These are phyloP conservation scores for Paramisgurnus dabryanus DNA, from an alignment of 2,113 vertebrate species.

Conservation along the genomic window DNA sequence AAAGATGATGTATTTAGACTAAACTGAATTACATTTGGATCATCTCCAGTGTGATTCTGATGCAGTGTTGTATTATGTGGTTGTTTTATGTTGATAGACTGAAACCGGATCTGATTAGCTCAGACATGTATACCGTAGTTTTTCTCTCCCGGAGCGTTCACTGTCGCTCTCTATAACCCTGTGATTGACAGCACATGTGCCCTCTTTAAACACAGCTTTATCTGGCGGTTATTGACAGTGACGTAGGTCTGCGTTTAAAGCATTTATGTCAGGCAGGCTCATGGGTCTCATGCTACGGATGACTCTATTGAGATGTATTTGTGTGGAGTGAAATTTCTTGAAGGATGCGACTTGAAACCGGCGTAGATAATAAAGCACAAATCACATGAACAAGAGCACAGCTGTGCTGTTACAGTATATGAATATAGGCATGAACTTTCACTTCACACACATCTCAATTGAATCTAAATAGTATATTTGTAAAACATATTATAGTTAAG, in stretches of 20 bases:
- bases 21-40: constrained; percentile 11
- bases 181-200: background rate
- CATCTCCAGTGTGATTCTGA: background rate
- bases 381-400: too few species aligned
- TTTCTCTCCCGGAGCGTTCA: background rate
- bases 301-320: background rate
- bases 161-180: background rate
- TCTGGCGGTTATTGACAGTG: background rate
- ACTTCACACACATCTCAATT: too few species aligned
- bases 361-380: background rate
- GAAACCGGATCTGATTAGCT: background rate
- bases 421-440: too few species aligned
- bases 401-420: too few species aligned
- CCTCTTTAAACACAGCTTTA: background rate
- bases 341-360: background rate
- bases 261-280: background rate
- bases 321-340: background rate
- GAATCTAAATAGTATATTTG: too few species aligned
- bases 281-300: background rate
- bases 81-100: background rate
- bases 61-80: background rate
- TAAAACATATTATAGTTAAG: too few species aligned
- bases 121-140: background rate
- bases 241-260: background rate
- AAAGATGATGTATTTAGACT: background rate